These are phyloP conservation scores for Uropsilus gracilis DNA, from an alignment of 2,113 vertebrate species.

Conservation along the genomic window DNA sequence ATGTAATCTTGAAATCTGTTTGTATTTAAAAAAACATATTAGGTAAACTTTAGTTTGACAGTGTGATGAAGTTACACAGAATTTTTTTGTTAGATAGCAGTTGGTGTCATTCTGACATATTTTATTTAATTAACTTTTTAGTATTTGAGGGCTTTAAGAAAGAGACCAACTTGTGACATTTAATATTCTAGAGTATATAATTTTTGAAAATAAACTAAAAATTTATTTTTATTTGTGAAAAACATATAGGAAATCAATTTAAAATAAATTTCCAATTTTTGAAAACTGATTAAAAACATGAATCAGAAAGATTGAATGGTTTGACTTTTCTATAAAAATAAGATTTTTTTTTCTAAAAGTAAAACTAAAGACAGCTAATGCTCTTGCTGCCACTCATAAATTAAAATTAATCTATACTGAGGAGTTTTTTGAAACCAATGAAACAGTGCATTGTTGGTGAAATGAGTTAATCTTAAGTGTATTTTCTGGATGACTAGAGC, in stretches of 20 bases:
- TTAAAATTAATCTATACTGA: background rate
- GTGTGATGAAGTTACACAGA: background rate
- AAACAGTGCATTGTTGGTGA: background rate
- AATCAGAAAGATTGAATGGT: background rate
- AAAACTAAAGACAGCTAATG: constrained; percentile 26
- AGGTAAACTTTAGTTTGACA: background rate
- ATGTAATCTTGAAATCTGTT: background rate
- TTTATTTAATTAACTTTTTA: background rate
- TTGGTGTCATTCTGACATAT: background rate
- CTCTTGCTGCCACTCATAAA: background rate
- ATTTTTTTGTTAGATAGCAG: background rate
- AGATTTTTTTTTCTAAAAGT: constrained; percentile 17
- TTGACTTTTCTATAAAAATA: background rate
- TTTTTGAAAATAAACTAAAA: constrained; percentile 29
- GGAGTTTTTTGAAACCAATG: background rate
- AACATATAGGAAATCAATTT: background rate
- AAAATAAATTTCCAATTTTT: constrained; percentile 26
- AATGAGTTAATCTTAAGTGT: background rate
- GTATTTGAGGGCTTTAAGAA: constrained; percentile 19
- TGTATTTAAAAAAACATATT: background rate
- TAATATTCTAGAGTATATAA: constrained; percentile 1
- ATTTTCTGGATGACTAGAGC: background rate
- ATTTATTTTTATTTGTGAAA: background rate
- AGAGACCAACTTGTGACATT: background rate
- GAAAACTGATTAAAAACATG: constrained; percentile 49